Conservation (phyloP, 2,113 vertebrate genomes). For the Choloepus hoffmanni region DNA sequence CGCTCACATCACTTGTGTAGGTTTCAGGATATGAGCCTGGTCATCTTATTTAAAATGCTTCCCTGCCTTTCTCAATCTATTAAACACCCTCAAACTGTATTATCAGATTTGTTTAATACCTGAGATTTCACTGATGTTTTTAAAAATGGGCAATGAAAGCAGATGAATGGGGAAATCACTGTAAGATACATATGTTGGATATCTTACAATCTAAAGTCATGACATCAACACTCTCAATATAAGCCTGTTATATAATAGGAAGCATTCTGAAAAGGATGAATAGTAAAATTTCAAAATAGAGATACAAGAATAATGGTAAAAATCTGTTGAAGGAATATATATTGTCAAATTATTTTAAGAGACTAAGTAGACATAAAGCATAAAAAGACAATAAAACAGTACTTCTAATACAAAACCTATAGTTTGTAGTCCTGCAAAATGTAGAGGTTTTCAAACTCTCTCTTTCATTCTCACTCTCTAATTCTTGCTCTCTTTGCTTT, state of each 20-base stretch:
- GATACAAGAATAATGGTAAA: neutral
- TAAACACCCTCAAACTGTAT: neutral
- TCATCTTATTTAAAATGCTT: neutral
- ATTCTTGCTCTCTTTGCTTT: neutral
- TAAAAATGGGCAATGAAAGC: neutral
- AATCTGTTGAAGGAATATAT: neutral
- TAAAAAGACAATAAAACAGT: neutral
- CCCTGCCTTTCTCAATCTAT: neutral
- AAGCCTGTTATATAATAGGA: neutral
- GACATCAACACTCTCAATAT: neutral
- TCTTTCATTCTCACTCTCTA: neutral
- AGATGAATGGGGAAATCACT: neutral
- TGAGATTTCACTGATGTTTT: neutral
- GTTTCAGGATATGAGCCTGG: neutral
- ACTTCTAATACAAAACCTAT: neutral
- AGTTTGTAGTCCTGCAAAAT: neutral
- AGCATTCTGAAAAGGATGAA: neutral
- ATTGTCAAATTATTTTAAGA: slow-evolving; percentile 37
- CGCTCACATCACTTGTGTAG: neutral
- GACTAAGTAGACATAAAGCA: neutral
- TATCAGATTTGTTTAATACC: neutral
- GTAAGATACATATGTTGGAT: neutral
- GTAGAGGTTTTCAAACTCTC: neutral
- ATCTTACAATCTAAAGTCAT: neutral
- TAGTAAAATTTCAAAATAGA: slow-evolving; percentile 28